A percentile compares a stretch with the other conserved stretches of the same genome.
These are phyloP conservation scores for Cossypha heuglini DNA, from an alignment of 2,797 vertebrate species.

Conservation along the genomic window DNA sequence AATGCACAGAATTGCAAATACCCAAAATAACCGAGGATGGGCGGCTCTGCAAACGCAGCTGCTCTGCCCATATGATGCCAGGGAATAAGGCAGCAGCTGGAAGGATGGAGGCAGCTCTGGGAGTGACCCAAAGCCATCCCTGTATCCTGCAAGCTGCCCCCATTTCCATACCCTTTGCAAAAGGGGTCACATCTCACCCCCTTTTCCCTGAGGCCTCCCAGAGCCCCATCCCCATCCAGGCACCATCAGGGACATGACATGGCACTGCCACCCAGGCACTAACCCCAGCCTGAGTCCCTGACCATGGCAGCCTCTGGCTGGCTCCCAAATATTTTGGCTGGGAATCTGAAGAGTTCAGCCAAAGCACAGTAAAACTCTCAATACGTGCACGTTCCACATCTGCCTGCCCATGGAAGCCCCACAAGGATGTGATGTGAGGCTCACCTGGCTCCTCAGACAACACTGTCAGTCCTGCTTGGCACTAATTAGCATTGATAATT, in stretches of 20 bases:
- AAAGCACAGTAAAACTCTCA: rapidly evolving
- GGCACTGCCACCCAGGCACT: not conserved
- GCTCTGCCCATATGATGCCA: rapidly evolving
- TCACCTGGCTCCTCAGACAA: not conserved
- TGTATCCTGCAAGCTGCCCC: rapidly evolving
- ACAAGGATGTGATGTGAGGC: not conserved
- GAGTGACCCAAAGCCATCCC: not conserved
- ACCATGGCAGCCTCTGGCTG: not conserved
- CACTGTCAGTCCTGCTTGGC: not conserved
- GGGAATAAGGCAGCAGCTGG: not conserved
- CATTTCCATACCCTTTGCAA: not conserved
- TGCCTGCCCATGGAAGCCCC: not conserved
- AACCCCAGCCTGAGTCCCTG: not conserved
- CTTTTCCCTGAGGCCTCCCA: not conserved
- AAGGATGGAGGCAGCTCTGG: not conserved
- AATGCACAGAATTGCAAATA: not conserved
- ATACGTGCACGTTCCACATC: rapidly evolving
- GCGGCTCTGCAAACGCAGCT: not conserved
- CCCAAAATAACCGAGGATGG: rapidly evolving
- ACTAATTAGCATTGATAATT: slow-evolving; percentile 66
- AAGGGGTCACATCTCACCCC: rapidly evolving
- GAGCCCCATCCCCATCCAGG: not conserved
- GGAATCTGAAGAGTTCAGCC: not conserved
- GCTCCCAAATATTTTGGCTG: not conserved
- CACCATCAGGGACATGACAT: rapidly evolving